phyloP scores from a whole-genome alignment of 2,113 vertebrate species.

The Rafetus swinhoei region DNA sequence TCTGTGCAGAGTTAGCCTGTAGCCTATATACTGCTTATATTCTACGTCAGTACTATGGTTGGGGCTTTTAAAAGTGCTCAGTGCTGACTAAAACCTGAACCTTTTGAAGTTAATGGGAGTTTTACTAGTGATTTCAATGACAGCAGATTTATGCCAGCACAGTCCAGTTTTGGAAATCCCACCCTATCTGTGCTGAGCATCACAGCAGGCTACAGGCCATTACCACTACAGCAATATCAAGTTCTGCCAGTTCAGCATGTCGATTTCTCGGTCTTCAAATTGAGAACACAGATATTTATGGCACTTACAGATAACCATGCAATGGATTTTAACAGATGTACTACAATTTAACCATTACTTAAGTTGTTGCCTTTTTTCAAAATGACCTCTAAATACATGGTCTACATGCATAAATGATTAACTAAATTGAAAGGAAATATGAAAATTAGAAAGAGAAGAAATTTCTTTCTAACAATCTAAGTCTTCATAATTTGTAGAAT shows the following conservation, averaged over 20 bases:
- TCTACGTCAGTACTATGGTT: neutral
- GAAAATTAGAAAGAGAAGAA: neutral
- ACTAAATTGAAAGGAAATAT: neutral
- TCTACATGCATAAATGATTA: neutral
- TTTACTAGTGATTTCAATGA: neutral
- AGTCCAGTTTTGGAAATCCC: neutral
- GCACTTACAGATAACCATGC: neutral
- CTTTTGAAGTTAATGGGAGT: neutral
- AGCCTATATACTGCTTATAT: neutral
- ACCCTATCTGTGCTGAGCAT: neutral
- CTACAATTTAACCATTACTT: neutral
- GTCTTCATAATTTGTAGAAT: neutral
- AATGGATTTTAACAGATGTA: neutral
- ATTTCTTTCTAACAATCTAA: neutral
- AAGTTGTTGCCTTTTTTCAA: neutral
- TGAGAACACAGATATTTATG: neutral
- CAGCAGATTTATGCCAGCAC: neutral
- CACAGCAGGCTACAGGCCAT: rapidly evolving
- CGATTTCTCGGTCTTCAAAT: neutral
- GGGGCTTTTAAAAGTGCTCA: neutral
- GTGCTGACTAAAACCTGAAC: neutral
- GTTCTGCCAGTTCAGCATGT: neutral
- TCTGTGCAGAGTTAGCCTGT: neutral
- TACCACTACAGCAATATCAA: neutral
- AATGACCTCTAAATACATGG: neutral